Conservation (phyloP, 2,888 invertebrate genomes). For the Ectemnius continuus region DNA sequence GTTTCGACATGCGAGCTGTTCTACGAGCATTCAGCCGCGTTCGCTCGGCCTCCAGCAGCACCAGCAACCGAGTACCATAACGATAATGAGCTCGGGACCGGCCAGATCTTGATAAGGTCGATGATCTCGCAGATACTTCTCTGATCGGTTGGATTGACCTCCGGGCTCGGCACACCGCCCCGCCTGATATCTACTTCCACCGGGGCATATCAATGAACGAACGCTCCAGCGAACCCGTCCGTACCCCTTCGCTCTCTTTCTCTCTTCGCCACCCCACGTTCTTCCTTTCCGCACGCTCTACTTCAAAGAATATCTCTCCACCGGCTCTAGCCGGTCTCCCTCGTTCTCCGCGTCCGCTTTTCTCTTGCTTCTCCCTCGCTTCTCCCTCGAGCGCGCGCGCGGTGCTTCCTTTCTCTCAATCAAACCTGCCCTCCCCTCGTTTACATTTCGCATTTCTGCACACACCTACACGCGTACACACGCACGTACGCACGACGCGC, state of each 20-base stretch:
- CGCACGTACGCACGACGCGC: too few species aligned
- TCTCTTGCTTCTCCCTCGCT: neutral
- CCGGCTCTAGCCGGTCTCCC: neutral
- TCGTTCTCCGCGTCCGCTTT: neutral
- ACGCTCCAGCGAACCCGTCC: neutral
- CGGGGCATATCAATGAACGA: conserved; percentile 6
- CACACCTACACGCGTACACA: too few species aligned
- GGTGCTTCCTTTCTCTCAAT: too few species aligned
- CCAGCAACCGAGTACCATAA: too few species aligned
- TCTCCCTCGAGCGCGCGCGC: neutral
- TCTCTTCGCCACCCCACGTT: neutral
- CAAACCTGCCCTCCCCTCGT: too few species aligned
- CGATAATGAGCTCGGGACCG: too few species aligned
- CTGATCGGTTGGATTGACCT: conserved; percentile 1
- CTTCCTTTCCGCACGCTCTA: conserved; percentile 1
- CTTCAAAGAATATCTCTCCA: conserved; percentile 3
- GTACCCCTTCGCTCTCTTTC: neutral
- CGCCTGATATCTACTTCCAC: neutral
- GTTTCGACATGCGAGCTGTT: too few species aligned
- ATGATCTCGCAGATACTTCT: neutral
- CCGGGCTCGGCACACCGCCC: neutral
- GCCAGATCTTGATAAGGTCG: too few species aligned
- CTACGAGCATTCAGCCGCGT: too few species aligned
- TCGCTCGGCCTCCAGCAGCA: too few species aligned
- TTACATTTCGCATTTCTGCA: too few species aligned